A percentile compares a stretch with the other conserved stretches of the same genome.
Conservation (phyloP, 2,888 invertebrate genomes). For the Oxytorus armatus region DNA sequence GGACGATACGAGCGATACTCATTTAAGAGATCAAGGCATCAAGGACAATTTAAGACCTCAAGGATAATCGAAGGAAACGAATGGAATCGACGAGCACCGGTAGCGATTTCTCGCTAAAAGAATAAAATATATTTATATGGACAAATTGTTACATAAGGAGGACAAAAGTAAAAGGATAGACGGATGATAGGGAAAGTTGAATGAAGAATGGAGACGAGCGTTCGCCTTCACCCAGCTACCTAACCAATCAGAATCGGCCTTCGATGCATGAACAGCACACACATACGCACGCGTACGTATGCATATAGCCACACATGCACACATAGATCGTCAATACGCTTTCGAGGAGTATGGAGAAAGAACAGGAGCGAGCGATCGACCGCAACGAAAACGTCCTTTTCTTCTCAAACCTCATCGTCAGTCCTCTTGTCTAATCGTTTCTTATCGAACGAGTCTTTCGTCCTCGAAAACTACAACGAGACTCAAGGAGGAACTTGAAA, state of each 20-base stretch:
- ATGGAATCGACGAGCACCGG: no score
- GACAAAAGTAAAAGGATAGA: constrained; percentile 35
- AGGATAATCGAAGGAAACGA: no score
- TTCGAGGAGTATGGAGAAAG: constrained; percentile 32
- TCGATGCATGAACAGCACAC: no score
- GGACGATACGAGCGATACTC: no score
- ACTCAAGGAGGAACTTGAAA: constrained; percentile 27
- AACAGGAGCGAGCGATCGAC: constrained; percentile 35
- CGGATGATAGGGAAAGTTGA: constrained; percentile 41
- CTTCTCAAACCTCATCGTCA: constrained; percentile 39
- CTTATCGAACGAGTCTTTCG: constrained; percentile 36
- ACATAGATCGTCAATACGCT: constrained; percentile 8
- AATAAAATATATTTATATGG: constrained; percentile 15
- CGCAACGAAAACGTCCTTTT: constrained; percentile 55
- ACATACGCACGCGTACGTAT: no score
- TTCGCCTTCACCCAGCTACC: constrained; percentile 78
- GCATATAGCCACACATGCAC: constrained; percentile 24
- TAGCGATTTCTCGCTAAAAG: no score
- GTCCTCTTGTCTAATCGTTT: constrained; percentile 44
- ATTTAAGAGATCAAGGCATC: no score
- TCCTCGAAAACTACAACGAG: no score
- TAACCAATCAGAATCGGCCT: constrained; percentile 79
- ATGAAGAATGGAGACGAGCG: constrained; percentile 48
- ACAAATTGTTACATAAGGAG: constrained; percentile 59
- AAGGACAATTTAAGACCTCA: no score